Evolutionary conservation across 1,140 invertebrate genomes (phyloP).

Genomic region (Eufriesea mexicana): DNA sequence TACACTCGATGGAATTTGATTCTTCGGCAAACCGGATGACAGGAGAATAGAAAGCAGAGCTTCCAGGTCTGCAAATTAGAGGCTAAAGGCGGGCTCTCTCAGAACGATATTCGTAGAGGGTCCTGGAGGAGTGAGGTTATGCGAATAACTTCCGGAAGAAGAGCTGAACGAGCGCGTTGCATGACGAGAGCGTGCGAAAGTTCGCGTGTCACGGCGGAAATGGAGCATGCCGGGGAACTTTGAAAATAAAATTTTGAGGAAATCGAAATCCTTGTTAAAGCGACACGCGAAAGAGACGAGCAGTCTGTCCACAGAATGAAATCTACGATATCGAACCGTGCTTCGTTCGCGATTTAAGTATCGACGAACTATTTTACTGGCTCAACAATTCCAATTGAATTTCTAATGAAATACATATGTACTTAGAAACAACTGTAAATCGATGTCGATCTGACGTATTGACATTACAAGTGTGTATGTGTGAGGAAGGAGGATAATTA

Average conservation of each 20-base stretch:
- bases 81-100: too few relatives aligned
- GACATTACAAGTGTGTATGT: too few relatives aligned
- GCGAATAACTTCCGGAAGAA: constrained; percentile 18
- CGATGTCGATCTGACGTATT: too few relatives aligned
- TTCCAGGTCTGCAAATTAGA: background rate
- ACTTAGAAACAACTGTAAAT: too few relatives aligned
- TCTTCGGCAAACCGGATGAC: background rate
- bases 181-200: background rate
- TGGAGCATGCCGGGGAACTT: background rate
- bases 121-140: background rate
- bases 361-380: too few relatives aligned
- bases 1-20: background rate
- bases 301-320: background rate
- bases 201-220: constrained; percentile 18
- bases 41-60: background rate
- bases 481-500: too few relatives aligned
- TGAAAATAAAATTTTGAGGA: constrained; percentile 8
- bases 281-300: background rate
- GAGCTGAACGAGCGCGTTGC: constrained; percentile 12
- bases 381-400: too few relatives aligned
- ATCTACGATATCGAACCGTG: background rate
- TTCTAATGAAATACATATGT: too few relatives aligned
- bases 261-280: background rate
- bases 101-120: background rate
- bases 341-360: too few relatives aligned